Base-by-base conservation (phyloP, 2,888 invertebrate genomes). In the Lacanobia oleracea region DNA sequence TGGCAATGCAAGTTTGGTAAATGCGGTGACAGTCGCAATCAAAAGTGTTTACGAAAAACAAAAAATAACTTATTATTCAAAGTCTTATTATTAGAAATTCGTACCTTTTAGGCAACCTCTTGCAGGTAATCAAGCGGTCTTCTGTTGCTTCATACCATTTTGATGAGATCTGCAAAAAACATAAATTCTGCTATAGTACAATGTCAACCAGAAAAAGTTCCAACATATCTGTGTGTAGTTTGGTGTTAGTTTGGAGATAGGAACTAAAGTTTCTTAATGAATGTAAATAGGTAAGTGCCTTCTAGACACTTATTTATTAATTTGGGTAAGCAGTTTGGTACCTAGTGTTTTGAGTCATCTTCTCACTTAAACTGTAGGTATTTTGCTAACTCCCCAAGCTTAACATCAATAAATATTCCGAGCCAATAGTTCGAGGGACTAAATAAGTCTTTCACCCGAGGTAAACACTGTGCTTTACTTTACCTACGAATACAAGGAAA, bases 101-200 rank as follows among this genome's bases (percentile, higher is more conserved):
- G 88, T 88, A 95, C 95, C 95, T 91, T 89, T 89, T 87, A 89
- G 91, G 91, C 91, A 90, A 91, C 91, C 91, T 92, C 86, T 92
- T 92, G 89, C 74, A 82, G 86, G 80, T 86, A 79, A 82, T 87
- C 77, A 73, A 68, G 67, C 67, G 69, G 68, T 48, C 60, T 81
- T 83, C 81, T 77, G 86, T 86, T 82, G 83, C 83, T 90, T 94
- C 89, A 95, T 85, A 92, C 93, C 95, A 96, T 96, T 86, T 93
- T 95, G 93, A 84, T 75, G 87, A 90, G 88, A 94, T 93, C 95
- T 96, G 95, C 54, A 91, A 94, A 85, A 75, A 86, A 84, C 79
- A 75, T 16, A 84, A 72, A 79, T 74, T 63, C 48, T 33, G 40
- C 67, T 51, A 16, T 57, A 57, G 37, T 9, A 16, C 5, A 53